Percentiles rank a stretch among this genome's conserved stretches.
These are phyloP conservation scores for Eulemur coronatus DNA, from an alignment of 2,797 vertebrate genomes.

Conservation along the genomic window DNA sequence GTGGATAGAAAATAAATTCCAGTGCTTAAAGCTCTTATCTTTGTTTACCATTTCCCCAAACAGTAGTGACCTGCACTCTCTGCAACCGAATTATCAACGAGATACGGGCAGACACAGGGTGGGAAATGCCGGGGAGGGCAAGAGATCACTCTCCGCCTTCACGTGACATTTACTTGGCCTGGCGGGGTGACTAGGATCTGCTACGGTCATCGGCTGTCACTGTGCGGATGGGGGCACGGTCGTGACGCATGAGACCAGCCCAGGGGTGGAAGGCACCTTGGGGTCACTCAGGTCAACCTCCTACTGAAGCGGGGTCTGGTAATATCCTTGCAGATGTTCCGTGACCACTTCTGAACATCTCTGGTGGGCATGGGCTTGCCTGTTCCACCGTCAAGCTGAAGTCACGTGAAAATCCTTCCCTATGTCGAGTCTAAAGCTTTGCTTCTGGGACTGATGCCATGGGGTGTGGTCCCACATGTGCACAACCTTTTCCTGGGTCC, in stretches of 20 bases:
- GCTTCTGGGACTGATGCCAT: background rate
- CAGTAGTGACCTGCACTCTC: slow-evolving; percentile 73
- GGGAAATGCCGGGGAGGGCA: slow-evolving; percentile 21
- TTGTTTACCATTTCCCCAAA: slow-evolving; percentile 81
- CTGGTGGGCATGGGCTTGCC: background rate
- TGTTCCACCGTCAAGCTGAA: background rate
- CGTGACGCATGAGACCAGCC: fast-evolving
- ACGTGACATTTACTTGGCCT: background rate
- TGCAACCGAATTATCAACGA: slow-evolving; percentile 64
- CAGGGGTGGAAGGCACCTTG: background rate
- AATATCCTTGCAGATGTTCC: background rate
- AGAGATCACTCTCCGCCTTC: background rate
- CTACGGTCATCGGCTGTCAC: background rate
- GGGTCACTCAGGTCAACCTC: background rate
- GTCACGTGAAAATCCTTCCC: background rate
- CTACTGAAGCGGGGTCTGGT: background rate
- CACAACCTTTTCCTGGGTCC: background rate
- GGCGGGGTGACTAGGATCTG: background rate
- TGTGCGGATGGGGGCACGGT: fast-evolving
- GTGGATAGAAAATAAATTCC: slow-evolving; percentile 82
- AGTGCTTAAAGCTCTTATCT: slow-evolving; percentile 82
- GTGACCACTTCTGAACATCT: background rate
- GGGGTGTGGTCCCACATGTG: fast-evolving
- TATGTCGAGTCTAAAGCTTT: background rate
- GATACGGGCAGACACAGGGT: background rate